Base-by-base conservation (phyloP, 1,140 invertebrate species). In the Sycobia sp. region DNA sequence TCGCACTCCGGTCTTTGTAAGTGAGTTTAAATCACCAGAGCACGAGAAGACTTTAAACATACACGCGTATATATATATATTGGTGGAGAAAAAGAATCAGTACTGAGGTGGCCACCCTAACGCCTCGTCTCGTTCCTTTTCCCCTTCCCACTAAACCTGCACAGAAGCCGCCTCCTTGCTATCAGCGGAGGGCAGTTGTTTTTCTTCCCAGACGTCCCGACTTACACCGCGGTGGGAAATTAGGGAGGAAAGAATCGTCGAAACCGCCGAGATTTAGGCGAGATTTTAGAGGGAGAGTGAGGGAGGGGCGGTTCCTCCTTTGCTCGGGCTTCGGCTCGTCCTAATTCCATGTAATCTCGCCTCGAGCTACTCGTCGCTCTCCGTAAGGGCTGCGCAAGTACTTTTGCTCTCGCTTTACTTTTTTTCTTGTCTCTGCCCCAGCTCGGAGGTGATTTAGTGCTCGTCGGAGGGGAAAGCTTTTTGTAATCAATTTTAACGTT, bases 161-260 rank as follows among this genome's bases (percentile, higher is more conserved):
- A 11, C 5, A 34, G 11, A 11, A 34, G 32, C n/a, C n/a, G n/a
- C 4, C 7, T n/a, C 38, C 38, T 7, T 14, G 16, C 34, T 54
- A 39, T 54, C 36, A 29, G 22, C 34, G 36, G 14, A n/a, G 22
- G 27, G 36, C 50, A 29, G 51, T 53, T 55, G 53, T 55, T 55
- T 56, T 29, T 23, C 20, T 22, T 4, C 11, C 23, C 18, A 10
- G 39, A 55, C 25, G 4, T 1, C 20, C 4, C 4, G 5, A 3
- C 13, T 39, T 5, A 13, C 3, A n/a, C 36, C 14, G 36, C 4
- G 29, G 29, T 4, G 11, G 59, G 46, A 77, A 76, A 77, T 77
- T 76, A 76, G 73, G 62, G 62, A 53, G 59, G 43, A 54, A 69
- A 67, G 66, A 67, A 56, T 27, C 43, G n/a, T 34, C 22, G n/a